phyloP scores from a whole-genome alignment of 2,797 vertebrate species.

The Botia kubotai region DNA sequence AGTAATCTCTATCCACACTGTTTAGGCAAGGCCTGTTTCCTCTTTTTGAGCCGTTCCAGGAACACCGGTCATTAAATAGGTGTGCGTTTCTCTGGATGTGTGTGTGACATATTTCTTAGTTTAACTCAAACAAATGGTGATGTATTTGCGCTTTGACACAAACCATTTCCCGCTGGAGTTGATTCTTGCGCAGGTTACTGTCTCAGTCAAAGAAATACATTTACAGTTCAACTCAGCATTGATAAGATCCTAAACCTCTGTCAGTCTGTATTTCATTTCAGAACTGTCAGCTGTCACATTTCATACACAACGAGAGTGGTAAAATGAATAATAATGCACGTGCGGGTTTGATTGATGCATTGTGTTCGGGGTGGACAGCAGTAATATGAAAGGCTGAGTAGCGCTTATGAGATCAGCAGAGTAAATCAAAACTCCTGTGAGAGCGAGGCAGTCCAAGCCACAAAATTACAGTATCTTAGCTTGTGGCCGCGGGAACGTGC shows the following conservation, averaged over 20 bases:
- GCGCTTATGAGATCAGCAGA: slow-evolving; percentile 51
- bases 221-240: slow-evolving; percentile 2
- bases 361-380: slow-evolving; percentile 43
- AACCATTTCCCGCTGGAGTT: slow-evolving; percentile 17
- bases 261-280: slow-evolving; percentile 8
- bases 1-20: slow-evolving; percentile 31
- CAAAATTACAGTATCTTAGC: slow-evolving; percentile 79
- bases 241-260: slow-evolving; percentile 32
- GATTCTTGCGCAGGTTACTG: neutral
- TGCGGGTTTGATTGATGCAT: slow-evolving; percentile 38
- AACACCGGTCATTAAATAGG: slow-evolving; percentile 59
- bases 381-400: slow-evolving; percentile 42
- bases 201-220: neutral
- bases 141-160: slow-evolving; percentile 15
- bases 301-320: neutral
- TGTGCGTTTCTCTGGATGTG: slow-evolving; percentile 31
- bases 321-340: slow-evolving; percentile 24
- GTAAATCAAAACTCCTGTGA: slow-evolving; percentile 69
- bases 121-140: slow-evolving; percentile 3
- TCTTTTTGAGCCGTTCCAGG: slow-evolving; percentile 45
- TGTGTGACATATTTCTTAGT: neutral
- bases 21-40: slow-evolving; percentile 30
- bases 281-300: slow-evolving; percentile 26
- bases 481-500: slow-evolving; percentile 76
- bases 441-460: slow-evolving; percentile 69